A percentile compares a stretch with the other conserved stretches of the same genome.
Evolutionary conservation across 2,113 vertebrate genomes (phyloP).

Genomic region (Pitta sordida): DNA sequence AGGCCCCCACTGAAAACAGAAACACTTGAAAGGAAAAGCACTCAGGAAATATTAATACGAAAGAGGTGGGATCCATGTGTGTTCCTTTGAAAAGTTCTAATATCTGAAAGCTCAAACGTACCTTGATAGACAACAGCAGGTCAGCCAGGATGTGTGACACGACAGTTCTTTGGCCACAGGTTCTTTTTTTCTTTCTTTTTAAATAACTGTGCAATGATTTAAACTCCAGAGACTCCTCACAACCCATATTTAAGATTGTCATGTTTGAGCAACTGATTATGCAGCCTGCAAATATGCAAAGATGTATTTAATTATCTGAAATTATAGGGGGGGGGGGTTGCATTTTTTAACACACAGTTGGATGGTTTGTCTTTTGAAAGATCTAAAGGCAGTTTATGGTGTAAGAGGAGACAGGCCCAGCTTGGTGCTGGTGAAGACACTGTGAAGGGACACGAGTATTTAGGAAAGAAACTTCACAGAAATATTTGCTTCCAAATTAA

Average conservation of each 20-base stretch:
- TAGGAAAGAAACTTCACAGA: neutral
- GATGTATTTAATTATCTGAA: neutral
- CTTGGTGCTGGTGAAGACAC: neutral
- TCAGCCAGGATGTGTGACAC: neutral
- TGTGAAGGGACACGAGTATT: neutral
- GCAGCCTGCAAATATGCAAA: neutral
- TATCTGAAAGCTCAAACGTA: neutral
- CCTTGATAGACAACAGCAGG: neutral
- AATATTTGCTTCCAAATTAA: neutral
- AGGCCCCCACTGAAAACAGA: conserved; percentile 24
- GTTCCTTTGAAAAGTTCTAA: conserved; percentile 37
- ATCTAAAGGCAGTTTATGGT: neutral
- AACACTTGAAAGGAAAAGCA: conserved; percentile 45
- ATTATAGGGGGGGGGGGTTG: neutral
- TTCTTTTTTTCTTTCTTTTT: neutral
- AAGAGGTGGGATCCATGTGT: conserved; percentile 40
- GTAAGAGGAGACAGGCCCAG: neutral
- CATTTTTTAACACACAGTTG: neutral
- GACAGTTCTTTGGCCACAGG: neutral
- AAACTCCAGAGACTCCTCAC: neutral
- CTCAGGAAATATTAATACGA: conserved; percentile 56
- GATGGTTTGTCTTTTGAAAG: neutral
- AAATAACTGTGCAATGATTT: neutral
- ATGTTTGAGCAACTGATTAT: neutral
- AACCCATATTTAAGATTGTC: neutral